Evolutionary conservation across 2,113 vertebrate species (phyloP).

Genomic region (Peromyscus leucopus): DNA sequence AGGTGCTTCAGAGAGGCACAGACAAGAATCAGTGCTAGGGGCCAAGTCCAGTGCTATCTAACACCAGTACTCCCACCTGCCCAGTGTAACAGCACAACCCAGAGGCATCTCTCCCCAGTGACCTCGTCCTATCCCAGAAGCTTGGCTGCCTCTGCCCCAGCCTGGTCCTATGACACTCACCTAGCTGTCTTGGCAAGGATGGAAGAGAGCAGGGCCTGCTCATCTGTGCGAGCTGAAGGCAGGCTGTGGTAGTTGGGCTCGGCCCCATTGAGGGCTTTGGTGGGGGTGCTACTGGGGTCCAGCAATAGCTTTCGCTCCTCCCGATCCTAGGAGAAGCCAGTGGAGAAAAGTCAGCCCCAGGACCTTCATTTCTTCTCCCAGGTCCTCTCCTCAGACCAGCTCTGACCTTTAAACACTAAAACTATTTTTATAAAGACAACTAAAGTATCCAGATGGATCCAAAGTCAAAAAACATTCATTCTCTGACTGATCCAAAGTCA

Average conservation of each 20-base stretch:
- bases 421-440: constrained; percentile 37
- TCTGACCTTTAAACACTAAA: constrained; percentile 54
- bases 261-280: constrained; percentile 92
- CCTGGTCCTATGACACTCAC: constrained; percentile 85
- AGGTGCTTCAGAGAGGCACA: constrained; percentile 18
- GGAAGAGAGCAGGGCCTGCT: constrained; percentile 96
- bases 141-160: background rate
- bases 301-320: constrained; percentile 93
- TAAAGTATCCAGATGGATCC: too few species aligned
- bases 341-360: constrained; percentile 10
- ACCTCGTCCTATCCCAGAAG: background rate
- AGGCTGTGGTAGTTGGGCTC: constrained; percentile 91
- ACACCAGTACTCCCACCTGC: background rate
- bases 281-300: constrained; percentile 90
- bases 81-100: background rate
- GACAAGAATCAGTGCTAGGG: background rate
- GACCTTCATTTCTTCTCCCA: background rate
- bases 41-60: background rate
- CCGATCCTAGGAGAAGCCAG: constrained; percentile 83
- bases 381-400: constrained; percentile 8
- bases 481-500: constrained; percentile 21
- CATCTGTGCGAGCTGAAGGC: constrained; percentile 93
- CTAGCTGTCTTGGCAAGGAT: constrained; percentile 96
- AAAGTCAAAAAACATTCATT: background rate
- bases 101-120: background rate